Evolutionary conservation across 2,888 invertebrate genomes (phyloP).

Genomic region (Eilema caniola): DNA sequence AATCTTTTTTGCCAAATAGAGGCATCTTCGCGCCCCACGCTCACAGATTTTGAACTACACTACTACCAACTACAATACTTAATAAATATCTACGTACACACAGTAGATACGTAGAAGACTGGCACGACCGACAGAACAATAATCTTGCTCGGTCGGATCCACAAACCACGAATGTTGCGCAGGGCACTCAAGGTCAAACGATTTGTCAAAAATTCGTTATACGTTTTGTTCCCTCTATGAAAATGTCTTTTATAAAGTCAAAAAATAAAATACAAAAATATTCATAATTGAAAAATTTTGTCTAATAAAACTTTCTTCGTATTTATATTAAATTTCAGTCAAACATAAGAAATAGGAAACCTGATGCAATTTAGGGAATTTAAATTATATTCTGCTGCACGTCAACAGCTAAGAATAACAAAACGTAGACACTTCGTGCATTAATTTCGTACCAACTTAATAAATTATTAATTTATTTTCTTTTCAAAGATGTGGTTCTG

Average conservation of each 20-base stretch:
- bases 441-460: not conserved
- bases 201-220: slow-evolving; percentile 69
- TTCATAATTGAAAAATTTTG: not conserved
- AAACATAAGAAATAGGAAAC: not conserved
- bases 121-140: slow-evolving; percentile 58
- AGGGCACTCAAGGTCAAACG: slow-evolving; percentile 74
- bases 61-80: slow-evolving; percentile 56
- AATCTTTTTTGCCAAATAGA: slow-evolving; percentile 96
- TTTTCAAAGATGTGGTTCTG: not conserved
- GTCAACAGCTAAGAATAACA: slow-evolving; percentile 5
- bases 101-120: slow-evolving; percentile 64
- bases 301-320: not conserved
- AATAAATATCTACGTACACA: slow-evolving; percentile 71
- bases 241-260: not conserved
- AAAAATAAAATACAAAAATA: not conserved
- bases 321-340: not conserved
- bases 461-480: not conserved
- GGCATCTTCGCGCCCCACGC: slow-evolving; percentile 90
- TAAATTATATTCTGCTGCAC: too few species aligned
- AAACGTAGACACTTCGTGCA: slow-evolving; percentile 14
- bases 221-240: slow-evolving; percentile 55
- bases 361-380: not conserved
- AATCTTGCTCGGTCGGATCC: slow-evolving; percentile 64
- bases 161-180: slow-evolving; percentile 63
- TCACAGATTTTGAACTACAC: slow-evolving; percentile 65